A percentile compares a stretch with the other conserved stretches of the same genome.
These are phyloP conservation scores for Sinelater perroti DNA, from an alignment of 2,888 invertebrate species.

Conservation along the genomic window DNA sequence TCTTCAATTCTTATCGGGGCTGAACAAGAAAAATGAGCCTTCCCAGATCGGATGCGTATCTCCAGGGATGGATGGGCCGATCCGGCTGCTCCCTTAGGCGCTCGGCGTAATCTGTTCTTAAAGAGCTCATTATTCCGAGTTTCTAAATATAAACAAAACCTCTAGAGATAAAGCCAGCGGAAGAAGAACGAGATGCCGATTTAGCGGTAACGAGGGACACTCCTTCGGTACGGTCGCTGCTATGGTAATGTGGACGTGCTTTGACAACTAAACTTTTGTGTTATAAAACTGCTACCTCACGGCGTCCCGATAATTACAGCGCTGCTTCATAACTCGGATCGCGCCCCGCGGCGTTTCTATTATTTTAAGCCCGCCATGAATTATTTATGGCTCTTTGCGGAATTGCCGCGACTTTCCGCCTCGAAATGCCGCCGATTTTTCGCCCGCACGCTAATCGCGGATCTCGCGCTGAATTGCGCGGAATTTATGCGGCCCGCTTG, in stretches of 20 bases:
- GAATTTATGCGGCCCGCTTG: no score
- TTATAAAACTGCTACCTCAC: conserved; percentile 11
- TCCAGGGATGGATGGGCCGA: no score
- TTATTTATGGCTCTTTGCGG: conserved; percentile 1
- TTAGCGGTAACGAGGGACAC: conserved; percentile 7
- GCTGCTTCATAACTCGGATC: neutral
- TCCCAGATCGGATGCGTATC: no score
- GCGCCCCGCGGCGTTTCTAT: neutral
- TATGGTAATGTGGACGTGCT: conserved; percentile 13
- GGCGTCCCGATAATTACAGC: conserved; percentile 4
- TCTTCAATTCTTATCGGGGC: no score
- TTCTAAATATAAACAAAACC: neutral
- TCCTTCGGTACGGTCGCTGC: neutral
- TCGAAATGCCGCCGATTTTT: no score
- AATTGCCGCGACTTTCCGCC: neutral
- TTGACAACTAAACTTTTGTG: conserved; percentile 14
- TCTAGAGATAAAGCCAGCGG: neutral
- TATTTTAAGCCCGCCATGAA: neutral
- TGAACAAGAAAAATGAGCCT: no score
- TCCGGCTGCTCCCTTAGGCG: no score
- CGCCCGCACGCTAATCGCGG: no score
- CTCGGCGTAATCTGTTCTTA: neutral
- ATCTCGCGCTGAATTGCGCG: no score
- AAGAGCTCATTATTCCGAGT: neutral
- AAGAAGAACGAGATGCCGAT: neutral